Conservation (phyloP, 1,140 invertebrate species). For the Monochamus saltuarius region DNA sequence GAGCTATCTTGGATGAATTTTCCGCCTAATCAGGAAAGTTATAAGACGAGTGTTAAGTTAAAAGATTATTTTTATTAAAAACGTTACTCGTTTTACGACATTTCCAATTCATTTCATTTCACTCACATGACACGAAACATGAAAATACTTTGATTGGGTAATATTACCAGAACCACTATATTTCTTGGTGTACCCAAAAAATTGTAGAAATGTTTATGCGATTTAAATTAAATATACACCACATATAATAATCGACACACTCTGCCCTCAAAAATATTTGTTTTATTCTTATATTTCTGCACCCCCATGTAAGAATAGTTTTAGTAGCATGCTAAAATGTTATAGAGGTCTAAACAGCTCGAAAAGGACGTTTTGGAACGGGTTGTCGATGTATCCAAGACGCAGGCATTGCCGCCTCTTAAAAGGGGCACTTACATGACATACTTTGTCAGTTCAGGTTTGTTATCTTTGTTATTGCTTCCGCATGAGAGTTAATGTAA, state of each 20-base stretch:
- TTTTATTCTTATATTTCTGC: constrained; percentile 17
- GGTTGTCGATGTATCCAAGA: constrained; percentile 57
- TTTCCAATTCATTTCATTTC: no score
- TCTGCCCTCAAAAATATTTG: background rate
- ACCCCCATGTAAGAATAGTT: background rate
- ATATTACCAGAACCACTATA: no score
- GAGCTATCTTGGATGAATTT: background rate
- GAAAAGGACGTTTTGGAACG: constrained; percentile 35
- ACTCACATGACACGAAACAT: no score
- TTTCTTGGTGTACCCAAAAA: no score
- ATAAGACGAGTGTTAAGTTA: no score
- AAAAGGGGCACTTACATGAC: constrained; percentile 74
- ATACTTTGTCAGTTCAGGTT: constrained; percentile 79
- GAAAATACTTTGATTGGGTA: no score
- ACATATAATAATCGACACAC: no score
- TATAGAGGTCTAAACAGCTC: constrained; percentile 42
- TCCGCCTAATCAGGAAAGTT: background rate
- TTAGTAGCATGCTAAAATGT: constrained; percentile 55
- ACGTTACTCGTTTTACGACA: no score
- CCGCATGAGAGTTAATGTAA: background rate
- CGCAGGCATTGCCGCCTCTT: constrained; percentile 70
- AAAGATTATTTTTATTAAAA: no score
- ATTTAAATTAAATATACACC: no score
- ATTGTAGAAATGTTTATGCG: no score
- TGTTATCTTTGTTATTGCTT: constrained; percentile 11